Percentiles rank a stretch among this genome's conserved stretches.
Evolutionary conservation across 2,113 vertebrate species (phyloP).

Genomic region (Nycticebus coucang): DNA sequence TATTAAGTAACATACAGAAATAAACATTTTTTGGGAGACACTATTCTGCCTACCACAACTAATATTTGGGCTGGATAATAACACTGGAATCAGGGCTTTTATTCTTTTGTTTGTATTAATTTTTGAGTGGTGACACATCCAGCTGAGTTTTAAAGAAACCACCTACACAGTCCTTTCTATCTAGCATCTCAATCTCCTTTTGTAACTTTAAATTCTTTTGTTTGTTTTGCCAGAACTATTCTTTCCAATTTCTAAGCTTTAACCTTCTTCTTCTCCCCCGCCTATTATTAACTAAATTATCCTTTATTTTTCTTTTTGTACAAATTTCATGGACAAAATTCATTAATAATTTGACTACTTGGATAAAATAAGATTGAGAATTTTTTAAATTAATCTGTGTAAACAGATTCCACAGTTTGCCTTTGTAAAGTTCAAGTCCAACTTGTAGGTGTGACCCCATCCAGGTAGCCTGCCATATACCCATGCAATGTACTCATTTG

Average conservation of each 20-base stretch:
- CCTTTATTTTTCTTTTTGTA: neutral
- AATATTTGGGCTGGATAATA: neutral
- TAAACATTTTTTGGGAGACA: neutral
- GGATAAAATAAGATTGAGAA: conserved; percentile 9
- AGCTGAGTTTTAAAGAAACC: neutral
- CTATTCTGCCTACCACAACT: neutral
- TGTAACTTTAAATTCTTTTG: conserved; percentile 24
- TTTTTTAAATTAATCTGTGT: too few species aligned
- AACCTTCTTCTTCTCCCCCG: neutral
- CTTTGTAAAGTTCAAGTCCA: too few species aligned
- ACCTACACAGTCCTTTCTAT: neutral
- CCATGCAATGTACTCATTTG: too few species aligned
- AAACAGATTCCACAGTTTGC: too few species aligned
- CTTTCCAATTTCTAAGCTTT: conserved; percentile 8
- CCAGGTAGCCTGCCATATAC: too few species aligned
- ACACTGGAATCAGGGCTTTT: neutral
- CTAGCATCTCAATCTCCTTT: neutral
- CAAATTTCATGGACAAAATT: neutral
- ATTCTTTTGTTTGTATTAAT: neutral
- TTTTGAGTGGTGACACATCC: neutral
- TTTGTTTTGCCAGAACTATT: conserved; percentile 29
- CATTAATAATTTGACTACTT: conserved; percentile 30
- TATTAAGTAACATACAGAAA: neutral
- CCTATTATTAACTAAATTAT: neutral
- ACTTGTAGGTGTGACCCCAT: too few species aligned